Evolutionary conservation across 2,888 invertebrate genomes (phyloP).

Genomic region (Gibbula magus): DNA sequence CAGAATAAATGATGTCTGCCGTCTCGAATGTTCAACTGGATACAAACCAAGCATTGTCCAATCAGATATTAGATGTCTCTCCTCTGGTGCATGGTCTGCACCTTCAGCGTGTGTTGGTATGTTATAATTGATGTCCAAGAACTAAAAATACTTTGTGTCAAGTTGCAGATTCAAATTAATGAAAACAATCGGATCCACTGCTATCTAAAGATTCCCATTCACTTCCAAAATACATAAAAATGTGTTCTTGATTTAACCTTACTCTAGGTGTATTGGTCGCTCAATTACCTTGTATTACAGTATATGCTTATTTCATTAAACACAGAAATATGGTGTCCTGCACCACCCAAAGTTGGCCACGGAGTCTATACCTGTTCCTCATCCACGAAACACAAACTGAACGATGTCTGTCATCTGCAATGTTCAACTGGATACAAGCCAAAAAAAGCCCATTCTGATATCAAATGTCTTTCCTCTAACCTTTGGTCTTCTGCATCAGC

Average conservation of each 20-base stretch:
- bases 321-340: not conserved
- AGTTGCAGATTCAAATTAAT: too few relatives aligned
- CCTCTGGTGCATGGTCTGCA: not conserved
- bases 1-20: too few relatives aligned
- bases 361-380: not conserved
- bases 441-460: not conserved
- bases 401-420: not conserved
- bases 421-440: not conserved
- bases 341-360: not conserved
- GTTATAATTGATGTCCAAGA: too few relatives aligned
- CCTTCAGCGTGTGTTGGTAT: not conserved
- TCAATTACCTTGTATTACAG: too few relatives aligned
- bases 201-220: too few relatives aligned
- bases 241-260: too few relatives aligned
- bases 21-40: not conserved
- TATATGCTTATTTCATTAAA: too few relatives aligned
- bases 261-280: too few relatives aligned
- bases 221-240: too few relatives aligned
- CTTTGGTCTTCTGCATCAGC: not conserved
- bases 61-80: not conserved
- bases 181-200: too few relatives aligned
- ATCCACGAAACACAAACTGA: not conserved
- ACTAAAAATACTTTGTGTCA: too few relatives aligned
- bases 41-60: not conserved
- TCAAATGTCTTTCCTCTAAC: not conserved